A percentile compares a stretch with the other conserved stretches of the same genome.
These are phyloP conservation scores for Pegea sp. DNA, from an alignment of 23 tunicate genomes.

Conservation along the genomic window DNA sequence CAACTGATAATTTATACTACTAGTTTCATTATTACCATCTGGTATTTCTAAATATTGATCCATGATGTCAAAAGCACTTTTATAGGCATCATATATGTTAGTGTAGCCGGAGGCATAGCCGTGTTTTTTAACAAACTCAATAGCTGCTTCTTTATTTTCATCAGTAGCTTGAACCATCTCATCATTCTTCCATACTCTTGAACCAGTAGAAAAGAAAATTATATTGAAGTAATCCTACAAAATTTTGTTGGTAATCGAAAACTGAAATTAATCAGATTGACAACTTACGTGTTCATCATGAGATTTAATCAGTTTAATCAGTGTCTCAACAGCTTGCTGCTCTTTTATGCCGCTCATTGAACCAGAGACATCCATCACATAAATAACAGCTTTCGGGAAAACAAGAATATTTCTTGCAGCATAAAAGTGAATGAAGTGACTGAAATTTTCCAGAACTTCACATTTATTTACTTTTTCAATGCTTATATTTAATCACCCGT, in stretches of 20 bases:
- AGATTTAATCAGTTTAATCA: not conserved
- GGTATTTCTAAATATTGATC: conserved; percentile 27
- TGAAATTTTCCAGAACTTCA: conserved; percentile 4
- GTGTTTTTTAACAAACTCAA: not conserved
- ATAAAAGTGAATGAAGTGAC: conserved; percentile 59
- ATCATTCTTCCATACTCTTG: conserved; percentile 20
- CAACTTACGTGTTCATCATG: not conserved
- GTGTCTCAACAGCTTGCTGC: conserved; percentile 28
- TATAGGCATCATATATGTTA: conserved; percentile 22
- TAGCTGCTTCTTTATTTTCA: conserved; percentile 13
- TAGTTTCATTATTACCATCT: no score
- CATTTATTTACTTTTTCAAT: not conserved
- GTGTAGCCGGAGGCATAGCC: conserved; percentile 41
- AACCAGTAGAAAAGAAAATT: conserved; percentile 16
- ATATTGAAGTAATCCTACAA: conserved; percentile 55
- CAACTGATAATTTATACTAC: no score
- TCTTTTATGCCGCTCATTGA: conserved; percentile 68
- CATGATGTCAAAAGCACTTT: conserved; percentile 15
- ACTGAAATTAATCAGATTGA: no score
- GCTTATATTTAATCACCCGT: conserved; percentile 24
- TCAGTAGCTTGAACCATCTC: conserved; percentile 23
- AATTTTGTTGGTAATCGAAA: not conserved
- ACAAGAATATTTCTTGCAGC: conserved; percentile 41
- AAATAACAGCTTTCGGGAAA: conserved; percentile 39
- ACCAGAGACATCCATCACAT: conserved; percentile 53